Conservation (phyloP, 2,888 invertebrate species). For the Andrena haemorrhoa region DNA sequence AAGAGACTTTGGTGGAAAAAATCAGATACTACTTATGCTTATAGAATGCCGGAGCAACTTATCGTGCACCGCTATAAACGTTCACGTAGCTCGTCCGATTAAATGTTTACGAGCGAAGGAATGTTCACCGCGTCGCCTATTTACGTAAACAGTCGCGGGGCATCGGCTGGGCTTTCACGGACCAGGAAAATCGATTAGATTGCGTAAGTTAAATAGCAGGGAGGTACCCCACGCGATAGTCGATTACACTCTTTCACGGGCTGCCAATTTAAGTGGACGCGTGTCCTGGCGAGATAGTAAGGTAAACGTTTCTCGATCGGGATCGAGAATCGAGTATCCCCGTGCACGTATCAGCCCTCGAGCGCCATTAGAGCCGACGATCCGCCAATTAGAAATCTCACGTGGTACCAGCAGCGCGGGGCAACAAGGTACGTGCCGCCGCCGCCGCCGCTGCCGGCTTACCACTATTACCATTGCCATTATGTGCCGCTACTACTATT, state of each 20-base stretch:
- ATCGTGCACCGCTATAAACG: background rate
- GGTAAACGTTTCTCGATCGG: slow-evolving; percentile 43
- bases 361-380: slow-evolving; percentile 66
- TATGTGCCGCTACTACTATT: slow-evolving; percentile 66
- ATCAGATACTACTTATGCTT: background rate
- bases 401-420: slow-evolving; percentile 53
- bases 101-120: background rate
- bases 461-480: slow-evolving; percentile 63
- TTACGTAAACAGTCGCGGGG: background rate
- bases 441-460: slow-evolving; percentile 32
- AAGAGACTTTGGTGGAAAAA: background rate
- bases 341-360: slow-evolving; percentile 50
- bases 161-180: slow-evolving; percentile 26
- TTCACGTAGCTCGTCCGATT: background rate
- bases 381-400: slow-evolving; percentile 72
- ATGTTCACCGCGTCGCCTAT: background rate
- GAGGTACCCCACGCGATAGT: background rate
- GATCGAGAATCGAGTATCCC: slow-evolving; percentile 51
- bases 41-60: background rate
- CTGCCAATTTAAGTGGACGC: slow-evolving; percentile 16
- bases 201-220: slow-evolving; percentile 24
- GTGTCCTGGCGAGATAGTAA: slow-evolving; percentile 26
- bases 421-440: slow-evolving; percentile 46
- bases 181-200: slow-evolving; percentile 26
- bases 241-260: slow-evolving; percentile 20